phyloP scores from a whole-genome alignment of 2,113 vertebrate species.

The Vulpes lagopus region DNA sequence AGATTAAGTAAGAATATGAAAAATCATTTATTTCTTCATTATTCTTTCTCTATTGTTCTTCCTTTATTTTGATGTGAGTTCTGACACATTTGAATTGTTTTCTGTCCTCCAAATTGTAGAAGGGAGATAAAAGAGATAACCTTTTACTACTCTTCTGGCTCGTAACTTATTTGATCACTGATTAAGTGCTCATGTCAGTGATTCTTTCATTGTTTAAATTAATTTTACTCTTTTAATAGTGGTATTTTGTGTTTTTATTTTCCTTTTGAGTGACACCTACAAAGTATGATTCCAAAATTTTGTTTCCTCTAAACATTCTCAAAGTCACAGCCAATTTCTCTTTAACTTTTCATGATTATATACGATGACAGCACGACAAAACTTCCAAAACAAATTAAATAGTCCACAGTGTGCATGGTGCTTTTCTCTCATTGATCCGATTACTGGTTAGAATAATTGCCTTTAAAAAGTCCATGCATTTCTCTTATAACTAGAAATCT shows the following conservation, averaged over 20 bases:
- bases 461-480: not conserved
- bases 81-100: not conserved
- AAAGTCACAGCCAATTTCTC: not conserved
- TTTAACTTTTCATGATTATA: not conserved
- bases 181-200: not conserved
- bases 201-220: not conserved
- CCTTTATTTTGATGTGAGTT: not conserved
- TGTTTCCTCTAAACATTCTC: not conserved
- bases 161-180: not conserved
- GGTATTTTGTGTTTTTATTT: not conserved
- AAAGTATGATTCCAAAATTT: not conserved
- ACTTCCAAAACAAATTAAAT: not conserved
- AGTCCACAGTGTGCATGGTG: not conserved
- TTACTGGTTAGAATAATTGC: not conserved
- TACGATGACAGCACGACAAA: not conserved
- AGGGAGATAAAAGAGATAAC: not conserved
- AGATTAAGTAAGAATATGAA: not conserved
- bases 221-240: not conserved
- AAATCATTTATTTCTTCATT: not conserved
- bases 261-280: not conserved
- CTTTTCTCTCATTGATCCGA: not conserved
- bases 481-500: conserved; percentile 32
- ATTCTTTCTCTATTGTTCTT: not conserved
- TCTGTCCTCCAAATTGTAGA: not conserved
- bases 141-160: not conserved